A percentile compares a stretch with the other conserved stretches of the same genome.
Evolutionary conservation across 2,797 vertebrate genomes (phyloP).

Genomic region (Lithobates pipiens): DNA sequence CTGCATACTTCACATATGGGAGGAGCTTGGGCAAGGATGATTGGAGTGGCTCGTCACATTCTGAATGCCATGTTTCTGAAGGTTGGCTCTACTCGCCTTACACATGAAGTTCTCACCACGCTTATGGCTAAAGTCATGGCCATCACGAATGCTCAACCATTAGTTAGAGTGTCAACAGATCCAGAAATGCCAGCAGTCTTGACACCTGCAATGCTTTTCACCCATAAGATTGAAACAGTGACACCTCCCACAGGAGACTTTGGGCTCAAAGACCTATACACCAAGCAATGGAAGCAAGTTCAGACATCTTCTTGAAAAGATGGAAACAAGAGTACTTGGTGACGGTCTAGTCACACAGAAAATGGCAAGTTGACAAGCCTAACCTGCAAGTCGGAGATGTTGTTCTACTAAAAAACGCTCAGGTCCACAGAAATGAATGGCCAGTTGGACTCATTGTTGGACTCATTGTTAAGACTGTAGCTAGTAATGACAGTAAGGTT

Average conservation of each 20-base stretch:
- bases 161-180: no score
- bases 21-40: neutral
- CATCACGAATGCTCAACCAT: no score
- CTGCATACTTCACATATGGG: neutral
- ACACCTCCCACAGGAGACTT: no score
- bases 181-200: no score
- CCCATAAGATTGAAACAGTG: no score
- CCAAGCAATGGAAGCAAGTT: no score
- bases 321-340: no score
- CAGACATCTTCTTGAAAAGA: no score
- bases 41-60: slow-evolving; percentile 2
- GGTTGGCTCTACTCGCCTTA: neutral
- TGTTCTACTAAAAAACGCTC: neutral
- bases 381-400: neutral
- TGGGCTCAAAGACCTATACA: no score
- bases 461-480: neutral
- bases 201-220: no score
- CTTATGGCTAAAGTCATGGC: no score
- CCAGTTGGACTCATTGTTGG: neutral
- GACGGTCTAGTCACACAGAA: slow-evolving; percentile 3
- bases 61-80: neutral
- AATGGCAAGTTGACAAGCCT: slow-evolving; percentile 1
- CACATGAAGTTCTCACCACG: neutral
- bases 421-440: neutral
- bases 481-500: no score